These are phyloP conservation scores for Drusus annulatus DNA, from an alignment of 1,140 invertebrate species.

Conservation along the genomic window DNA sequence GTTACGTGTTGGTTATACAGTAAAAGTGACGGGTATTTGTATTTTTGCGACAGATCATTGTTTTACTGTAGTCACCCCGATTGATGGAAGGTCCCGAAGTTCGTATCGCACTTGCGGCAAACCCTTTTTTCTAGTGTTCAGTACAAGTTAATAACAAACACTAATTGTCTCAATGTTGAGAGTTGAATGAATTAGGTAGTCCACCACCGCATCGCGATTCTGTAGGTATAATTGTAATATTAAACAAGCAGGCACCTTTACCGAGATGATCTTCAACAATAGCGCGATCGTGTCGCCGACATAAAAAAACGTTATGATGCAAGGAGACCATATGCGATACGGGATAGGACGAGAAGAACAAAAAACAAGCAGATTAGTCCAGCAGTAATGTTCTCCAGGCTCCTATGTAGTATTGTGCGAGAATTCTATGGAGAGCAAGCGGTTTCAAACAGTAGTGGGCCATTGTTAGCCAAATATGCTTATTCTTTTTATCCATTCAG, in stretches of 20 bases:
- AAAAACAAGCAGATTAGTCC: conserved; percentile 34
- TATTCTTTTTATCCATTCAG: conserved; percentile 52
- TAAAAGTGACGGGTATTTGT: too few relatives aligned
- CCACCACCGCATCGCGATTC: too few relatives aligned
- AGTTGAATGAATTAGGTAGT: too few relatives aligned
- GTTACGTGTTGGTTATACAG: too few relatives aligned
- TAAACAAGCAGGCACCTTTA: neutral
- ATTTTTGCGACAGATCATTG: too few relatives aligned
- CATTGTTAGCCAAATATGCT: conserved; percentile 52
- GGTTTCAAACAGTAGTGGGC: conserved; percentile 42
- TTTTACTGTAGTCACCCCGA: too few relatives aligned
- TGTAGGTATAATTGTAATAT: too few relatives aligned
- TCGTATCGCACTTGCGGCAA: too few relatives aligned
- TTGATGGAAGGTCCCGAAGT: too few relatives aligned
- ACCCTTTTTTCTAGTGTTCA: too few relatives aligned
- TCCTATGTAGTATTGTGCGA: conserved; percentile 1
- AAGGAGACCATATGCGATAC: conserved; percentile 16
- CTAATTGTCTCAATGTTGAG: too few relatives aligned
- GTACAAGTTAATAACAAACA: too few relatives aligned
- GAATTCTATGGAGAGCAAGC: conserved; percentile 38
- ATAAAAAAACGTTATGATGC: conserved; percentile 32
- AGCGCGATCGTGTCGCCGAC: neutral
- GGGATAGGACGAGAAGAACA: conserved; percentile 14
- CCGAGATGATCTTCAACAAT: neutral
- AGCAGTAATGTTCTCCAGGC: conserved; percentile 20